Evolutionary conservation across 2,888 invertebrate genomes (phyloP), one percentile per base, ranked within the genome.

Genomic region (Argynnis bischoffii): DNA sequence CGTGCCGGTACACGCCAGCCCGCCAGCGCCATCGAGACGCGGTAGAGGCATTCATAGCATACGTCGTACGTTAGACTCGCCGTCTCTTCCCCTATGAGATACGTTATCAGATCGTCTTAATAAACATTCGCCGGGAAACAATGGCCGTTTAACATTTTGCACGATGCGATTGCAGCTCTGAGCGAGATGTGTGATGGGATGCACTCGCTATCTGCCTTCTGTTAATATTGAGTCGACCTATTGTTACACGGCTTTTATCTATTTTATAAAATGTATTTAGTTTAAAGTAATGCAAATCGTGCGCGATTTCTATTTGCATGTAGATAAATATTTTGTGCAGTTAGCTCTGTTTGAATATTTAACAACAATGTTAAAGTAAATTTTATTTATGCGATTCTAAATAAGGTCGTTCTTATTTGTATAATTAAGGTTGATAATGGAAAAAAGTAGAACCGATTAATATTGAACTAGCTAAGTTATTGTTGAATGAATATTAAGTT

Each of bases 81-180:
- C 83, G 86, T 79, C 84, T 80, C 82, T 82, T 83, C 86, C 87
- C 85, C 85, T 84, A 86, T 80, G 85, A 83, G 87, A 88, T 88
- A 86, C 80, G 83, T 75, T 91, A 92, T 92, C 91, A 83, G 91
- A 92, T 92, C 86, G 86, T 89, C 92, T 91, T 92, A 91, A 89
- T 91, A 90, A 90, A 90, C 91, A 90, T 89, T 89, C 79, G 86
- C 81, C 78, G 77, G 86, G 84, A 88, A 88, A 92, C 91, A 92
- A 92, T 88, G 82, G 81, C 73, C 85, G 84, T 84, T 86, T 86
- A 87, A 85, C 87, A 87, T 88, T 59, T 83, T 79, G 83, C 81
- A 81, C 70, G 79, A 80, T 75, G 79, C 77, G 81, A 77, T 81
- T 82, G 80, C 79, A 79, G 80, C 76, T 69, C 26, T 13, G 53